Evolutionary conservation across 2,113 vertebrate species (phyloP).

Genomic region (Coptodon rendalli): DNA sequence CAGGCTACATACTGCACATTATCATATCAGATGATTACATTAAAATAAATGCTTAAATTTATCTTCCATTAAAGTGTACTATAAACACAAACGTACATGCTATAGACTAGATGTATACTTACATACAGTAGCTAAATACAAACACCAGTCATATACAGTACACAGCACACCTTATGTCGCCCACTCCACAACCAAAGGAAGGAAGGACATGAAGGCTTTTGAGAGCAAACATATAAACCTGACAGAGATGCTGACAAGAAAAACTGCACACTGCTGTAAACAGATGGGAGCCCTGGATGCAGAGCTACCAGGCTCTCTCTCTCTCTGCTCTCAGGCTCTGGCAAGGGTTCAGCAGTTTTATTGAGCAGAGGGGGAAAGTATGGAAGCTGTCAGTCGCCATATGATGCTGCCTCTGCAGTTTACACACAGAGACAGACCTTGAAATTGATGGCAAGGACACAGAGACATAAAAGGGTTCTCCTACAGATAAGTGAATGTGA

Average conservation of each 20-base stretch:
- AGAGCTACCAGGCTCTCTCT: background rate
- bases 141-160: background rate
- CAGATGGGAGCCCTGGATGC: constrained; percentile 33
- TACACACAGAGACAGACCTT: background rate
- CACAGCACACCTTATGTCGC: background rate
- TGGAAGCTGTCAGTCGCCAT: constrained; percentile 62
- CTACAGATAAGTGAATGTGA: background rate
- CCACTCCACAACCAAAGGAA: background rate
- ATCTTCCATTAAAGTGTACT: background rate
- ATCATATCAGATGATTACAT: background rate
- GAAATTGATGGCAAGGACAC: constrained; percentile 42
- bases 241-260: constrained; percentile 3
- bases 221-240: constrained; percentile 12
- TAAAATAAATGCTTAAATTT: background rate
- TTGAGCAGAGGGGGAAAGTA: constrained; percentile 44
- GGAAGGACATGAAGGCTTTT: background rate
- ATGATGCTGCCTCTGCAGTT: constrained; percentile 61
- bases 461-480: background rate
- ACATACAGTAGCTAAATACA: background rate
- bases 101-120: background rate
- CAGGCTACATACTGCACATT: background rate
- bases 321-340: background rate
- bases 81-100: background rate
- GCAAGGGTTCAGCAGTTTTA: constrained; percentile 36
- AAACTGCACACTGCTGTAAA: background rate